Evolutionary conservation across 1,140 invertebrate genomes (phyloP).

Genomic region (Brachionus calyciflorus): DNA sequence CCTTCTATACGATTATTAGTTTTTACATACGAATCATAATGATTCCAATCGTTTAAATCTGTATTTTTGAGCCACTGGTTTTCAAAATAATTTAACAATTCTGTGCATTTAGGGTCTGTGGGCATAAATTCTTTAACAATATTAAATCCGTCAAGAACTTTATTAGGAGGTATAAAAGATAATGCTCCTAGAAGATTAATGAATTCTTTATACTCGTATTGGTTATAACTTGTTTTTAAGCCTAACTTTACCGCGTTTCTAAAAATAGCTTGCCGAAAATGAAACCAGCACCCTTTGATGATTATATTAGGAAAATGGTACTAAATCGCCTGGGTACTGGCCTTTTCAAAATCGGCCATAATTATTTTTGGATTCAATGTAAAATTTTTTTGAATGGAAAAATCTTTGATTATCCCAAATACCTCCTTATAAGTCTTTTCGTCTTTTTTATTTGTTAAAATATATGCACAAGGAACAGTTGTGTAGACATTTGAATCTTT

Average conservation of each 20-base stretch:
- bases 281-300: not conserved
- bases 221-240: not conserved
- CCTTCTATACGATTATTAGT: too few relatives aligned
- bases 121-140: not conserved
- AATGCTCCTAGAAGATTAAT: not conserved
- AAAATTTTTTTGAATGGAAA: not conserved
- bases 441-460: not conserved
- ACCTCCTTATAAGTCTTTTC: not conserved
- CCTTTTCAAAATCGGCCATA: slow-evolving; percentile 14
- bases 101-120: not conserved
- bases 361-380: slow-evolving; percentile 1
- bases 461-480: not conserved
- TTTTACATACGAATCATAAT: too few relatives aligned
- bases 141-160: not conserved
- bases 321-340: not conserved
- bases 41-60: too few relatives aligned
- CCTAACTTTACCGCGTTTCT: not conserved
- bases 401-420: slow-evolving; percentile 13
- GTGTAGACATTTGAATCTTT: not conserved
- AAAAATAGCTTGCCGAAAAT: slow-evolving; percentile 9
- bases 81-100: not conserved
- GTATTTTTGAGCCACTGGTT: too few relatives aligned
- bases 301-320: not conserved
- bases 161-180: not conserved
- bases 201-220: not conserved